Evolutionary conservation across 2,797 vertebrate genomes (phyloP).

Genomic region (Hyperoplus immaculatus): DNA sequence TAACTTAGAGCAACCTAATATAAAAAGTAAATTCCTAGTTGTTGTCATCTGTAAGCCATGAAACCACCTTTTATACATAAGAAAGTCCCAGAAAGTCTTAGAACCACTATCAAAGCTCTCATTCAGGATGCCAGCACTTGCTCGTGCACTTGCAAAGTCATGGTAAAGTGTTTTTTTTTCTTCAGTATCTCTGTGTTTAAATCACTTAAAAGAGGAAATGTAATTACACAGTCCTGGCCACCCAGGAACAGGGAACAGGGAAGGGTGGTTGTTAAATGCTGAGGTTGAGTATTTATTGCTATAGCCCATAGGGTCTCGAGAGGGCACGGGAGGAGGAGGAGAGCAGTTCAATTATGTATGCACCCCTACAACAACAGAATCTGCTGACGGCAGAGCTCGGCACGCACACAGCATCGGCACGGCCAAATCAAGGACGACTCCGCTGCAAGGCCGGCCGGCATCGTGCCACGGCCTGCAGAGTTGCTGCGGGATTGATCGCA

Average conservation of each 20-base stretch:
- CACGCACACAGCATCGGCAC: slow-evolving; percentile 35
- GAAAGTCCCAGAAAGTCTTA: neutral
- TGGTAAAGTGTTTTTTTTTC: slow-evolving; percentile 25
- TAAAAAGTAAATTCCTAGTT: neutral
- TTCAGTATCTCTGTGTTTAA: slow-evolving; percentile 31
- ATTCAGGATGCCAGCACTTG: slow-evolving; percentile 16
- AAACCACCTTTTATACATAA: neutral
- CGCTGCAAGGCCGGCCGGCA: neutral
- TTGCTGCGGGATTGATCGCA: slow-evolving; percentile 43
- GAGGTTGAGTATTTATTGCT: slow-evolving; percentile 66
- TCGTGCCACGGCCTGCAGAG: slow-evolving; percentile 31
- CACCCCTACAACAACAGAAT: slow-evolving; percentile 71
- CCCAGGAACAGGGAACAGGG: slow-evolving; percentile 28
- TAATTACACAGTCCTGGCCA: slow-evolving; percentile 46
- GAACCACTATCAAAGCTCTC: neutral
- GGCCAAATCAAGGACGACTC: slow-evolving; percentile 63
- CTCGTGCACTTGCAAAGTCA: slow-evolving; percentile 20
- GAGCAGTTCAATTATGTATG: slow-evolving; percentile 74
- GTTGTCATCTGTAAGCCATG: neutral
- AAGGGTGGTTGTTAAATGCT: slow-evolving; percentile 57
- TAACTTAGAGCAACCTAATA: neutral
- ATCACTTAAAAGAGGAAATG: slow-evolving; percentile 45
- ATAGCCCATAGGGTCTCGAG: slow-evolving; percentile 53
- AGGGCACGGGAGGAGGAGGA: slow-evolving; percentile 44
- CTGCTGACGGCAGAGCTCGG: slow-evolving; percentile 74